These are phyloP conservation scores for Salvelinus sp. DNA, from an alignment of 2,113 vertebrate species.

Conservation along the genomic window DNA sequence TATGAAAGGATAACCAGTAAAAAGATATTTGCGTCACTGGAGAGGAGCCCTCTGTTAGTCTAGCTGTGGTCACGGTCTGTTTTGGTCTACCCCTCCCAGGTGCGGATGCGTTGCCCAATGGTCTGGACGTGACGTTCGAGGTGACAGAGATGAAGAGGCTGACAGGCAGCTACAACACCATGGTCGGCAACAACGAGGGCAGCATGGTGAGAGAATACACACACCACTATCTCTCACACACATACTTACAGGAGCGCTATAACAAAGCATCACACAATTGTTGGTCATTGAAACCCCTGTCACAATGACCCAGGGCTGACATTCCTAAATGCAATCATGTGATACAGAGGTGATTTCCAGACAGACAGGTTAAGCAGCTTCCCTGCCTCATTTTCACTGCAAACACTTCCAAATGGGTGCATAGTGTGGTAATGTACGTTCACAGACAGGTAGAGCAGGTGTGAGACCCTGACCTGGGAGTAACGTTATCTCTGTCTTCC, in stretches of 20 bases:
- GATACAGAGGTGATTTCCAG: too few species aligned
- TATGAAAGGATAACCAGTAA: neutral
- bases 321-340: too few species aligned
- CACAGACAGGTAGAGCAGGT: too few species aligned
- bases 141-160: slow-evolving; percentile 89
- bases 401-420: too few species aligned
- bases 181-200: slow-evolving; percentile 98
- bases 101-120: slow-evolving; percentile 87
- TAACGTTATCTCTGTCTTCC: neutral
- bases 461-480: too few species aligned
- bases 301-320: neutral
- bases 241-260: neutral
- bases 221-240: neutral
- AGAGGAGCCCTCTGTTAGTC: too few species aligned
- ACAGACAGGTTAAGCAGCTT: too few species aligned
- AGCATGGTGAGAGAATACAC: slow-evolving; percentile 85
- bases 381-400: too few species aligned
- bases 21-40: too few species aligned
- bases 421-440: too few species aligned
- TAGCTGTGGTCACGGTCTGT: neutral
- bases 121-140: slow-evolving; percentile 91
- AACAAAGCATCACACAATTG: too few species aligned
- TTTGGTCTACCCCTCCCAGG: slow-evolving; percentile 64
- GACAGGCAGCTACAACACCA: slow-evolving; percentile 96
- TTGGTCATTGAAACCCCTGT: neutral